These are phyloP conservation scores for Leptura quadrifasciata DNA, from an alignment of 2,888 invertebrate species.

Conservation along the genomic window DNA sequence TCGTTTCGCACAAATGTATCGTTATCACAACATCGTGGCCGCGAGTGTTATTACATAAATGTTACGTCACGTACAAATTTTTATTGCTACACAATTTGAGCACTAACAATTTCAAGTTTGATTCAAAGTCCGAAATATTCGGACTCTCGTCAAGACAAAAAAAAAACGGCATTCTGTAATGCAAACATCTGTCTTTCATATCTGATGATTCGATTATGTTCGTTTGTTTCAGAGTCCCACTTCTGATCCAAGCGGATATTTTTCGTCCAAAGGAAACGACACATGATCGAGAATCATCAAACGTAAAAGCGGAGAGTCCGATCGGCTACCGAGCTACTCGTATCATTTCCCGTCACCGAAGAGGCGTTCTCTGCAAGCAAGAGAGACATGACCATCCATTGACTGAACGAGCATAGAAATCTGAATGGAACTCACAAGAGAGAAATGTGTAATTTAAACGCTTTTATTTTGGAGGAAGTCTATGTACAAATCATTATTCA, in stretches of 20 bases:
- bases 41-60: not conserved
- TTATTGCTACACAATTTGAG: not conserved
- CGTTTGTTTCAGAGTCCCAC: too few species aligned
- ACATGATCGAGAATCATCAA: too few species aligned
- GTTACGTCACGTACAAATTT: not conserved
- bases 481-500: constrained; percentile 62
- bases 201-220: too few species aligned
- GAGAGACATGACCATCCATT: not conserved
- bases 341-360: too few species aligned
- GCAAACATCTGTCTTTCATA: too few species aligned
- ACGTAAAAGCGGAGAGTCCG: too few species aligned
- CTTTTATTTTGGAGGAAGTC: constrained; percentile 54
- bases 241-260: too few species aligned
- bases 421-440: constrained; percentile 38
- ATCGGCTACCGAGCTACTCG: too few species aligned
- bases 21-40: not conserved
- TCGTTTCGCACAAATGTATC: too few species aligned
- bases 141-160: too few species aligned
- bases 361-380: not conserved
- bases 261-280: too few species aligned
- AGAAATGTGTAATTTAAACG: constrained; percentile 49
- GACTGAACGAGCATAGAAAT: constrained; percentile 21
- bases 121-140: not conserved
- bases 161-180: too few species aligned
- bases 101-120: not conserved